These are phyloP conservation scores for Tenthredo notha DNA, from an alignment of 2,888 invertebrate genomes.

Conservation along the genomic window DNA sequence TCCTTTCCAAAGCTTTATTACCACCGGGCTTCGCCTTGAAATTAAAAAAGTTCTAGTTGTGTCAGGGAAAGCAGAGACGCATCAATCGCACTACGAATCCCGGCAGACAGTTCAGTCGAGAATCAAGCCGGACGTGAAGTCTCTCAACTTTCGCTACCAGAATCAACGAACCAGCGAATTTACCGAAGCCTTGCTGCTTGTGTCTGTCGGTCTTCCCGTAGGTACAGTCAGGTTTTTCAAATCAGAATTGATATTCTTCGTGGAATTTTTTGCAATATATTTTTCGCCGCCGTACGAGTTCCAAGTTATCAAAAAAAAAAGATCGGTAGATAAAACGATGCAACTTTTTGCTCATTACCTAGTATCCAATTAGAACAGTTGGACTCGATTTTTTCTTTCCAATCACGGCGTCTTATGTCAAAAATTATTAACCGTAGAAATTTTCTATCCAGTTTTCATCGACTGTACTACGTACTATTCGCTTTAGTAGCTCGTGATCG, in stretches of 20 bases:
- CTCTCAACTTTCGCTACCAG: constrained; percentile 35
- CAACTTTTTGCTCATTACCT: neutral
- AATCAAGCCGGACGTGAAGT: constrained; percentile 13
- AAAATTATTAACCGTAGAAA: neutral
- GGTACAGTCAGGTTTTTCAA: constrained; percentile 7
- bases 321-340: neutral
- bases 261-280: neutral
- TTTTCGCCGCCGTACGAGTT: neutral
- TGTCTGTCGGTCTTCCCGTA: neutral
- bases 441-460: neutral
- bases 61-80: constrained; percentile 5
- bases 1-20: neutral
- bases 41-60: neutral
- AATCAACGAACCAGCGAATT: constrained; percentile 38
- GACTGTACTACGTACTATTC: neutral
- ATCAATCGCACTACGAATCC: constrained; percentile 17
- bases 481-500: constrained; percentile 12
- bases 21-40: neutral
- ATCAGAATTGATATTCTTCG: constrained; percentile 2
- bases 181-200: neutral
- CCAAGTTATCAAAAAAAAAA: neutral
- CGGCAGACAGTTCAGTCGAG: neutral
- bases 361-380: neutral
- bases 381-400: neutral
- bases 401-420: neutral